These are phyloP conservation scores for Beris morrisii DNA, from an alignment of 2,888 invertebrate species.

Conservation along the genomic window DNA sequence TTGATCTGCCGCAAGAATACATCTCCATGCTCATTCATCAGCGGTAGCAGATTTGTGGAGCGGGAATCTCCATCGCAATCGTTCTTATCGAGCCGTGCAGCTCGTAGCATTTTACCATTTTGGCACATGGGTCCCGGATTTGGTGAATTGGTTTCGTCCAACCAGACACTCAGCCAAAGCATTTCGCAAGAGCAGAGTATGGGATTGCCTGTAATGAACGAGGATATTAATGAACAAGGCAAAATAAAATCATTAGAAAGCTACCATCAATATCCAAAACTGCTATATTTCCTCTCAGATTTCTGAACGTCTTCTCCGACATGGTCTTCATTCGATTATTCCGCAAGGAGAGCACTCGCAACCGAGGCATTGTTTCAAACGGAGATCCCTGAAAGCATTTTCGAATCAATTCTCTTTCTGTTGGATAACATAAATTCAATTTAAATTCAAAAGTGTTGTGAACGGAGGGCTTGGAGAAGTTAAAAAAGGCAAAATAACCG, in stretches of 20 bases:
- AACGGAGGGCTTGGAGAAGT: no score
- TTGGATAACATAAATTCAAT: no score
- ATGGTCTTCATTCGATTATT: conserved; percentile 76
- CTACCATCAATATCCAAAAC: conserved; percentile 81
- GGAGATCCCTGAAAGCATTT: conserved; percentile 63
- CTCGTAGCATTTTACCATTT: conserved; percentile 75
- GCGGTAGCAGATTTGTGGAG: conserved; percentile 58
- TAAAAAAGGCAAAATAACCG: no score
- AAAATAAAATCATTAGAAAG: conserved; percentile 4
- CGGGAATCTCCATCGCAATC: conserved; percentile 61
- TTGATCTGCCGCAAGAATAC: conserved; percentile 63
- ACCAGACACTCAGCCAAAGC: conserved; percentile 82
- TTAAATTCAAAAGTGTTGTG: no score
- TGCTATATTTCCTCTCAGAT: conserved; percentile 78
- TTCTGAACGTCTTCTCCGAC: conserved; percentile 72
- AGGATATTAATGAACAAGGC: conserved; percentile 45
- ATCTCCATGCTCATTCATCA: conserved; percentile 71
- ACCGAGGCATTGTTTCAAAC: conserved; percentile 80
- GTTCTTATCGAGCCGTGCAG: conserved; percentile 69
- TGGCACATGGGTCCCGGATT: conserved; percentile 72
- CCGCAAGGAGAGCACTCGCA: conserved; percentile 76
- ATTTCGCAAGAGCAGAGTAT: conserved; percentile 79
- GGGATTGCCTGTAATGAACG: conserved; percentile 70
- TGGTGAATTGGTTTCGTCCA: conserved; percentile 71
- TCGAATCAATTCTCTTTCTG: neutral